phyloP scores from a whole-genome alignment of 2,888 invertebrate genomes.

The Shargacucullia verbasci region DNA sequence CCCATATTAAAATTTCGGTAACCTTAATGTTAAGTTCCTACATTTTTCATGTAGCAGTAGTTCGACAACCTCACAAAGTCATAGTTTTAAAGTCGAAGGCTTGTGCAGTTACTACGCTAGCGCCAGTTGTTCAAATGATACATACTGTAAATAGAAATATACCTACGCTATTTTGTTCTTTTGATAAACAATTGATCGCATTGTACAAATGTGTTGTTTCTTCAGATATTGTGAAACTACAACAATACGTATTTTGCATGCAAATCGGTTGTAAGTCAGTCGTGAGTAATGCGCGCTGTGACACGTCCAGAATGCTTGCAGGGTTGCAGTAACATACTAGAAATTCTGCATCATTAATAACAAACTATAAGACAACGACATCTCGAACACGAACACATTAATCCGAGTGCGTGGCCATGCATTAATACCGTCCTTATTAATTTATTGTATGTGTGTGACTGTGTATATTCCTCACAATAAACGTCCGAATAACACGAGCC shows the following conservation, averaged over 20 bases:
- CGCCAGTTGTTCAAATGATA: slow-evolving; percentile 17
- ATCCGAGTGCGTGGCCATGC: slow-evolving; percentile 43
- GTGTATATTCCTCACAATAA: slow-evolving; percentile 51
- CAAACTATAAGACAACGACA: slow-evolving; percentile 46
- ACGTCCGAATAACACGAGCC: slow-evolving; percentile 58
- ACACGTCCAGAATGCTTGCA: slow-evolving; percentile 59
- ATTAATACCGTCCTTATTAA: slow-evolving; percentile 55
- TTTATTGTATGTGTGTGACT: slow-evolving; percentile 40
- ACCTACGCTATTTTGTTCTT: slow-evolving; percentile 31
- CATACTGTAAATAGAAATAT: slow-evolving; percentile 27
- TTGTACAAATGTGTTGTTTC: slow-evolving; percentile 60
- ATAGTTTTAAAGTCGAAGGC: background rate
- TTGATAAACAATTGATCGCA: slow-evolving; percentile 57
- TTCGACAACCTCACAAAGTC: slow-evolving; percentile 24
- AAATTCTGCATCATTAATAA: slow-evolving; percentile 62
- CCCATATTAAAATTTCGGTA: slow-evolving; percentile 24
- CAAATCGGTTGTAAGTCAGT: slow-evolving; percentile 65
- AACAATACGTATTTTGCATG: slow-evolving; percentile 74
- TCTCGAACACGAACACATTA: slow-evolving; percentile 45
- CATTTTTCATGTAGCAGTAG: slow-evolving; percentile 30
- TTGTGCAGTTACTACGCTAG: slow-evolving; percentile 14
- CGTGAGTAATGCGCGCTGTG: slow-evolving; percentile 61
- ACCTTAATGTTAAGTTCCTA: slow-evolving; percentile 40
- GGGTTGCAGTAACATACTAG: slow-evolving; percentile 36
- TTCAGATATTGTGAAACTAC: slow-evolving; percentile 67